Conservation (phyloP, 2,888 invertebrate species). For the Craniophora ligustri region DNA sequence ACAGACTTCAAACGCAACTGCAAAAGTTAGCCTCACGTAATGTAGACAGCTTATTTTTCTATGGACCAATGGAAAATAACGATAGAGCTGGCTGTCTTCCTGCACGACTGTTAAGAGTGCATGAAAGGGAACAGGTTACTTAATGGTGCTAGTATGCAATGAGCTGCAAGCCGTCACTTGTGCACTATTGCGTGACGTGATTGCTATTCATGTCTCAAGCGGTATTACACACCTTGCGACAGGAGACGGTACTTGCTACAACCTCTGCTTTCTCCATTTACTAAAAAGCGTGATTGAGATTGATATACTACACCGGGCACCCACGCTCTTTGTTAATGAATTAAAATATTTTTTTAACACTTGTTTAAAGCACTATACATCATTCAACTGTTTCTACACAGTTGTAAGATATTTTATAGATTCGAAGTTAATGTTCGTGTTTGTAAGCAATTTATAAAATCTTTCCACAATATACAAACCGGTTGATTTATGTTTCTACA, state of each 20-base stretch:
- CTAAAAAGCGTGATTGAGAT: constrained; percentile 43
- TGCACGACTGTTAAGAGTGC: constrained; percentile 11
- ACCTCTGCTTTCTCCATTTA: constrained; percentile 50
- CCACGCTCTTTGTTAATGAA: constrained; percentile 8
- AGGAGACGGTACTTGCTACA: constrained; percentile 12
- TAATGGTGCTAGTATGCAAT: constrained; percentile 47
- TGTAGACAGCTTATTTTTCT: not conserved
- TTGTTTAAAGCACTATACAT: constrained; percentile 27
- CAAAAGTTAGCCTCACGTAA: not conserved
- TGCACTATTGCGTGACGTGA: constrained; percentile 54
- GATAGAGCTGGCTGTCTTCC: constrained; percentile 11
- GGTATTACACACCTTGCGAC: constrained; percentile 46
- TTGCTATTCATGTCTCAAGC: constrained; percentile 55
- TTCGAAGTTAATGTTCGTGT: constrained; percentile 25
- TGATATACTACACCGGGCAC: constrained; percentile 24
- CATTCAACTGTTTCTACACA: constrained; percentile 32
- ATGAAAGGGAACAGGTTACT: constrained; percentile 30
- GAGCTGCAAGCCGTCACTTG: constrained; percentile 43
- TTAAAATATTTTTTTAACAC: constrained; percentile 11
- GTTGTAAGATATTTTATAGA: constrained; percentile 8
- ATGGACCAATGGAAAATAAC: not conserved
- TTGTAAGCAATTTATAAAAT: constrained; percentile 31
- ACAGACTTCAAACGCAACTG: too few relatives aligned
- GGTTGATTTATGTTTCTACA: constrained; percentile 37
- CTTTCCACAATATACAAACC: constrained; percentile 29